phyloP scores from a whole-genome alignment of 2,888 invertebrate genomes.

The Drosophila histrio region DNA sequence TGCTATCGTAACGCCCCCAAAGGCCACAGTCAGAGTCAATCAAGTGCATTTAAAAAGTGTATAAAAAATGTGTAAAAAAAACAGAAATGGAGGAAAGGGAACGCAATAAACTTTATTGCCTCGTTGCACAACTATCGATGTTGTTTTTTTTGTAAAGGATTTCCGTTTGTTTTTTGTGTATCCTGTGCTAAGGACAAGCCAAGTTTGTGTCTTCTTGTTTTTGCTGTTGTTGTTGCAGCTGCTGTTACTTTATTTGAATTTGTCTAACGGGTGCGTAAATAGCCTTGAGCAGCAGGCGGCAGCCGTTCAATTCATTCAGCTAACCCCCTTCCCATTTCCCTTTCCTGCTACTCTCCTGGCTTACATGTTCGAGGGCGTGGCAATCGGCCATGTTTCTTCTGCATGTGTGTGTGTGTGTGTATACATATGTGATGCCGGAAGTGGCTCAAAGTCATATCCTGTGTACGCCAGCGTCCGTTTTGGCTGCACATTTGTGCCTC shows the following conservation, averaged over 20 bases:
- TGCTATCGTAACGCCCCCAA: slow-evolving; percentile 2
- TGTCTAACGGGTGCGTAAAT: slow-evolving; percentile 65
- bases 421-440: slow-evolving; percentile 52
- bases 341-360: background rate
- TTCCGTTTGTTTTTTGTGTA: slow-evolving; percentile 31
- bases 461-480: slow-evolving; percentile 59
- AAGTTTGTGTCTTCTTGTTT: slow-evolving; percentile 19
- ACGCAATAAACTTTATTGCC: slow-evolving; percentile 63
- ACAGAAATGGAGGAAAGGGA: background rate
- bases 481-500: slow-evolving; percentile 60
- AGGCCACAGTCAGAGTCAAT: background rate
- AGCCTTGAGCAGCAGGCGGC: slow-evolving; percentile 58
- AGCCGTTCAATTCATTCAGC: slow-evolving; percentile 43
- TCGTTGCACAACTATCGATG: slow-evolving; percentile 55
- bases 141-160: slow-evolving; percentile 31
- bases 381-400: slow-evolving; percentile 42
- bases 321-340: background rate
- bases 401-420: slow-evolving; percentile 11
- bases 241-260: slow-evolving; percentile 53
- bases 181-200: slow-evolving; percentile 27
- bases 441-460: slow-evolving; percentile 76
- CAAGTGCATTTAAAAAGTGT: background rate
- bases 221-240: slow-evolving; percentile 25
- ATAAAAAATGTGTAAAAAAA: slow-evolving; percentile 2
- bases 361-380: slow-evolving; percentile 38